Evolutionary conservation across 1,140 invertebrate genomes (phyloP).

Genomic region (Calosoma granatense): DNA sequence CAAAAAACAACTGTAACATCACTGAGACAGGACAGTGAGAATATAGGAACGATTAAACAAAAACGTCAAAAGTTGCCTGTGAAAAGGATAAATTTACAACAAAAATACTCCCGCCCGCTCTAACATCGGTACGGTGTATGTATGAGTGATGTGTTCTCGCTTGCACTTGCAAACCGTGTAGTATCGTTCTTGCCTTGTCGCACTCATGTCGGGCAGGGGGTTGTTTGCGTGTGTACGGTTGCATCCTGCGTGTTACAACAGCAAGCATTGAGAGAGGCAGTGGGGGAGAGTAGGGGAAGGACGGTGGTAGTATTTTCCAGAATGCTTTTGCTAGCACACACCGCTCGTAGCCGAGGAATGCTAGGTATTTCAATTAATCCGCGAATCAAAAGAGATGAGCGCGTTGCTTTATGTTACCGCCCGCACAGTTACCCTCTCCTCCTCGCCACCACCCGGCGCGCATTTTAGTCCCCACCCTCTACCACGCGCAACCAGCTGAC

Average conservation of each 20-base stretch:
- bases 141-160: too few species aligned
- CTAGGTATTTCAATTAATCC: slow-evolving; percentile 35
- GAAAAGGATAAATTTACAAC: too few species aligned
- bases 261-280: background rate
- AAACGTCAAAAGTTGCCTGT: too few species aligned
- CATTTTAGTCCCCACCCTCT: background rate
- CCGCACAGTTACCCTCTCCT: slow-evolving; percentile 14
- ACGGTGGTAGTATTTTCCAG: background rate
- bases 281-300: background rate
- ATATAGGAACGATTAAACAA: too few species aligned
- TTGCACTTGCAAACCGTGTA: too few species aligned
- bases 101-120: too few species aligned
- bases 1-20: too few species aligned
- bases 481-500: background rate
- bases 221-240: background rate
- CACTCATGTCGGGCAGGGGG: too few species aligned
- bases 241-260: background rate
- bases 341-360: slow-evolving; percentile 26
- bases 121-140: too few species aligned
- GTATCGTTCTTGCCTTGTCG: too few species aligned
- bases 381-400: slow-evolving; percentile 33
- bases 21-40: too few species aligned
- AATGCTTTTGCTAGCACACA: background rate
- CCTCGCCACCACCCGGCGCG: slow-evolving; percentile 7
- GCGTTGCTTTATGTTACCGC: slow-evolving; percentile 30